phyloP scores from a whole-genome alignment of 2,888 invertebrate species.

The Phasia obesa region DNA sequence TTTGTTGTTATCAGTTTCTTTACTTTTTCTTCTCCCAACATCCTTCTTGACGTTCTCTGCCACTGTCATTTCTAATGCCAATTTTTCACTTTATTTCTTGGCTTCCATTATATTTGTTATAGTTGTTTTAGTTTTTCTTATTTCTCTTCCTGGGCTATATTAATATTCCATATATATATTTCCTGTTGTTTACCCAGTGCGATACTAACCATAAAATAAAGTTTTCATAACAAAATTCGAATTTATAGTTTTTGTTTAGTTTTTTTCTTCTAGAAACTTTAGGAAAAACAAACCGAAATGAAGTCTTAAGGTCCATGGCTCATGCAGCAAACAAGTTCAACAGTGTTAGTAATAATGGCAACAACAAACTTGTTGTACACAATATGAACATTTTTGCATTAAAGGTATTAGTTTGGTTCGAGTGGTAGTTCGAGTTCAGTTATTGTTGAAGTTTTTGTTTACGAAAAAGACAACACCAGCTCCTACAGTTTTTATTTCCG shows the following conservation, averaged over 20 bases:
- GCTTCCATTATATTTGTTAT: constrained; percentile 20
- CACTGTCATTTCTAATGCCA: background rate
- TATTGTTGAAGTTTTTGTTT: constrained; percentile 11
- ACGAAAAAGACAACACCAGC: constrained; percentile 16
- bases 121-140: background rate
- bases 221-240: constrained; percentile 67
- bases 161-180: constrained; percentile 32
- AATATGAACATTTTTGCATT: background rate
- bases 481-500: constrained; percentile 30
- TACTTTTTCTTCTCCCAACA: background rate
- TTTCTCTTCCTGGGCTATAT: background rate
- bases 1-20: constrained; percentile 16
- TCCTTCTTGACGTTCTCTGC: background rate
- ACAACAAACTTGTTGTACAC: background rate
- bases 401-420: constrained; percentile 21
- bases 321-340: background rate
- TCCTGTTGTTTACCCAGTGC: constrained; percentile 60
- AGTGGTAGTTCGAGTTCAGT: no score
- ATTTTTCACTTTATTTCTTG: background rate
- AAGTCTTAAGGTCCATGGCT: constrained; percentile 42
- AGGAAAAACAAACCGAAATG: constrained; percentile 27
- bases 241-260: constrained; percentile 65
- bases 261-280: constrained; percentile 47
- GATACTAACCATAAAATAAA: constrained; percentile 60
- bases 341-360: background rate